Evolutionary conservation across 2,113 vertebrate species (phyloP).

Genomic region (Dasypus novemcinctus): DNA sequence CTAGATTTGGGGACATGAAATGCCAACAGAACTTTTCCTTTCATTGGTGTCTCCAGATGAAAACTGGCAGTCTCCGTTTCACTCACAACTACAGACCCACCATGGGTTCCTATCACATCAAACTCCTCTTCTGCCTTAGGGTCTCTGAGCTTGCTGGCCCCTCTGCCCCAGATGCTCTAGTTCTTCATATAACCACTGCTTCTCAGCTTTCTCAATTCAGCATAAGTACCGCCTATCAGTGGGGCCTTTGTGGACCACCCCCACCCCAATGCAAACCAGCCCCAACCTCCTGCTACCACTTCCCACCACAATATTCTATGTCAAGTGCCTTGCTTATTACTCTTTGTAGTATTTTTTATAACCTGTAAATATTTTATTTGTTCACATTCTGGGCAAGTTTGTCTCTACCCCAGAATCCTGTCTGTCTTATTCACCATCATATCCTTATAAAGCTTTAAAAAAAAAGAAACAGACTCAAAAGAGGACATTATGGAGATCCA

Average conservation of each 20-base stretch:
- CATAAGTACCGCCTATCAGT: no score
- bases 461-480: conserved; percentile 56
- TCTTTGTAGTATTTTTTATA: neutral
- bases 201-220: neutral
- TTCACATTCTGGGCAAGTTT: neutral
- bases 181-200: neutral
- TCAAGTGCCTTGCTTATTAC: neutral
- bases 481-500: neutral
- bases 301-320: neutral
- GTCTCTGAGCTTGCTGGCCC: neutral
- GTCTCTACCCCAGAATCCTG: neutral
- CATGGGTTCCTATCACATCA: neutral
- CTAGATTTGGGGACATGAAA: neutral
- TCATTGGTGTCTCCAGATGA: neutral
- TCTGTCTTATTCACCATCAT: neutral
- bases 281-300: neutral
- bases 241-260: no score
- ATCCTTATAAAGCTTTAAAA: neutral
- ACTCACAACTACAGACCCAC: neutral
- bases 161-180: neutral
- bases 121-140: neutral
- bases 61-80: neutral
- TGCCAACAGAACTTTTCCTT: neutral
- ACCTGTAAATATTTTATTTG: neutral
- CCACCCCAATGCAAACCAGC: neutral